Base-by-base conservation (phyloP, 2,113 vertebrate species). In the Hyperopisus bebe region DNA sequence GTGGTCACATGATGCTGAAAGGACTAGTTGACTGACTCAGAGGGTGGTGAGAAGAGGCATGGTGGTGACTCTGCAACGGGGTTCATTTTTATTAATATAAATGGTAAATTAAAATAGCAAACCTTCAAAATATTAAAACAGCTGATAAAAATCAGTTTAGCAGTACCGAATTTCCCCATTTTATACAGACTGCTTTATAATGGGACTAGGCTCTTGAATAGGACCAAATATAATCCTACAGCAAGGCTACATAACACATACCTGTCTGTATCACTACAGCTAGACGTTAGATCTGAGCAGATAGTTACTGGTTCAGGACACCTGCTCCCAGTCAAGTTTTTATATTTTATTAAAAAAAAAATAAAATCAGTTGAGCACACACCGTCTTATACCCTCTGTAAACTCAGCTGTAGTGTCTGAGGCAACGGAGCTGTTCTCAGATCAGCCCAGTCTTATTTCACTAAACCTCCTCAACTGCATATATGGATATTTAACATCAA, bases 11-110 rank as follows among this genome's bases (percentile, higher is more conserved):
- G 98, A 98, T 98, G 98, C 98, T 98, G 98, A 99, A 99, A 99
- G 97, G 98, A 97, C 98, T 99, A 99, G 98, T 99, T 99, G 98
- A 97, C 97, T 99, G 98, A 99, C 97, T 98, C 98, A 98, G 98
- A 99, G 98, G 98, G 97, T 99, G 98, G 98, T 99, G 98, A 99
- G 98, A 98, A 99, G 98, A 99, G 98, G 98, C 98, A 99, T 99
- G 98, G 98, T 99, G 98, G 98, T 98, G 98, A 98, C 98, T 99
- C 98, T 99, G 98, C 97, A 99, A 99, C 98, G 98, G 98, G 97
- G 98, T 98, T 99, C 98, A 99, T 99, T 99, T 98, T 99, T 99
- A 99, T 99, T 99, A 99, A 99, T 99, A 96, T 95, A 99, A 97
- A 99, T 98, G 97, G 96, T 98, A 97, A 95, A 94, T 94, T 89